Evolutionary conservation across 2,888 invertebrate species (phyloP).

Genomic region (Pyrochroa serraticornis): DNA sequence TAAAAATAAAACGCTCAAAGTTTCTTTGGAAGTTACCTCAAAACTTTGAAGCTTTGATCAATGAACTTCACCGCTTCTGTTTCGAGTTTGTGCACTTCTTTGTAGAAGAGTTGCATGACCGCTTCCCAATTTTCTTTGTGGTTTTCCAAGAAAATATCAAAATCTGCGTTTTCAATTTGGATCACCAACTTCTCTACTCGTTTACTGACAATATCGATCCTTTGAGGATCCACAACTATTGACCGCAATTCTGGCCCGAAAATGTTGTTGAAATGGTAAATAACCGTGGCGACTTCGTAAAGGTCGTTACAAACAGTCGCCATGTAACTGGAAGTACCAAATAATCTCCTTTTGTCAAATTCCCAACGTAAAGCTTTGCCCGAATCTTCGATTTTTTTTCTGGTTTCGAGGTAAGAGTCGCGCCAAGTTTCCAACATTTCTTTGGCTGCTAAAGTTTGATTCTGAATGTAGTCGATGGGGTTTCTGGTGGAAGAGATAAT

Average conservation of each 20-base stretch:
- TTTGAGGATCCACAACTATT: slow-evolving; percentile 84
- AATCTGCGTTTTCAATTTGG: slow-evolving; percentile 78
- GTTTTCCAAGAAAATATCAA: slow-evolving; percentile 80
- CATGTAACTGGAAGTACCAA: slow-evolving; percentile 86
- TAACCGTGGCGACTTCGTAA: slow-evolving; percentile 76
- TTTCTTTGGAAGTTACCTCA: slow-evolving; percentile 60
- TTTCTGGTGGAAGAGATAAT: slow-evolving; percentile 26
- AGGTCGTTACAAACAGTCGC: slow-evolving; percentile 80
- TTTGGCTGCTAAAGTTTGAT: slow-evolving; percentile 63
- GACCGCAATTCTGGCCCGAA: slow-evolving; percentile 87
- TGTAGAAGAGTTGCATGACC: slow-evolving; percentile 77
- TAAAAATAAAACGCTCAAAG: not conserved
- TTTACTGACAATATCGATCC: slow-evolving; percentile 83
- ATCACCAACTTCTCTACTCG: slow-evolving; percentile 78
- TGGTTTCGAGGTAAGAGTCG: slow-evolving; percentile 73
- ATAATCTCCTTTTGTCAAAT: slow-evolving; percentile 82
- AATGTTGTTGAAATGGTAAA: slow-evolving; percentile 87
- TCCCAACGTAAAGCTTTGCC: slow-evolving; percentile 91
- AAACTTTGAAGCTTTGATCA: slow-evolving; percentile 81
- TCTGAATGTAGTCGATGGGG: slow-evolving; percentile 39
- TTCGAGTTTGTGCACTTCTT: slow-evolving; percentile 76
- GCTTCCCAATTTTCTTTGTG: slow-evolving; percentile 88
- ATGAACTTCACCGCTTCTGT: slow-evolving; percentile 84
- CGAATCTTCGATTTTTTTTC: slow-evolving; percentile 84
- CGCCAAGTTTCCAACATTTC: slow-evolving; percentile 79